Evolutionary conservation across 2,888 invertebrate genomes (phyloP).

Genomic region (Drosophila anomalata): DNA sequence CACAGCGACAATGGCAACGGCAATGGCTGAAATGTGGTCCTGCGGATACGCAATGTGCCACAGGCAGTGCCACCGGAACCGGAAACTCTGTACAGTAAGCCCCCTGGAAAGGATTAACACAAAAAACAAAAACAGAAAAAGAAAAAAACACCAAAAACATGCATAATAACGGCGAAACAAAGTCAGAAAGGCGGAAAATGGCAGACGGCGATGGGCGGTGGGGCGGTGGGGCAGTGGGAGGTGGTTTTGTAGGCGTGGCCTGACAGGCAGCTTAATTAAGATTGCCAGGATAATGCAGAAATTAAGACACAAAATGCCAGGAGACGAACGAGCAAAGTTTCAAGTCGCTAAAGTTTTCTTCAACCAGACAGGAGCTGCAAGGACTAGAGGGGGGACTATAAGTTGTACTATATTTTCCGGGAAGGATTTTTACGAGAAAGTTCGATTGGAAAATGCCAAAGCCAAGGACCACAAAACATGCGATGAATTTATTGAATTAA

Average conservation of each 20-base stretch:
- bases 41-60: constrained; percentile 38
- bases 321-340: constrained; percentile 10
- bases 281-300: constrained; percentile 63
- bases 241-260: constrained; percentile 6
- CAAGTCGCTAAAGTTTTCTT: constrained; percentile 18
- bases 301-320: constrained; percentile 49
- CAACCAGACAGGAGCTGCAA: neutral
- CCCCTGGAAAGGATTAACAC: constrained; percentile 1
- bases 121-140: neutral
- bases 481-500: constrained; percentile 53
- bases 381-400: neutral
- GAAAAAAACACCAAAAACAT: constrained; percentile 31
- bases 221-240: neutral
- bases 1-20: constrained; percentile 20
- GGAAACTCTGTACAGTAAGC: constrained; percentile 21
- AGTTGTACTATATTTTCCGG: neutral
- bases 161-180: constrained; percentile 30
- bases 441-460: constrained; percentile 8
- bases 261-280: constrained; percentile 66
- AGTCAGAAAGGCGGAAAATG: constrained; percentile 32
- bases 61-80: constrained; percentile 50
- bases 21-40: constrained; percentile 12
- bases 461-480: constrained; percentile 24
- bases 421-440: constrained; percentile 4
- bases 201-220: constrained; percentile 26